Percentiles rank a stretch among this genome's conserved stretches.
These are phyloP conservation scores for Monochamus alternatus DNA, from an alignment of 2,888 invertebrate species.

Conservation along the genomic window DNA sequence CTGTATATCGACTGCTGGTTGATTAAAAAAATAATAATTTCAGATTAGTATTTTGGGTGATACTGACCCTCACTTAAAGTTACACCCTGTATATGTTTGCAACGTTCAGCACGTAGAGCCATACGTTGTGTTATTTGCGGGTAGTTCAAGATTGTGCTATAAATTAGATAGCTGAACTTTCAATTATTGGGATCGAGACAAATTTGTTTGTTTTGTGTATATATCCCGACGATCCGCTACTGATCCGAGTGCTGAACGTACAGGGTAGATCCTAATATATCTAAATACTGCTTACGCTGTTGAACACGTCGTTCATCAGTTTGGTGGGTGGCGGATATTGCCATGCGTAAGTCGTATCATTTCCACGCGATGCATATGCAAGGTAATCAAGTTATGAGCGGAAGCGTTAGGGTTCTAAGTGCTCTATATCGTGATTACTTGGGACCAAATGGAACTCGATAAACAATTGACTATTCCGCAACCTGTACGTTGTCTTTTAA, in stretches of 20 bases:
- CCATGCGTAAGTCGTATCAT: constrained; percentile 9
- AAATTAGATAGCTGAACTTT: too few relatives aligned
- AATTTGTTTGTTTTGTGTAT: too few relatives aligned
- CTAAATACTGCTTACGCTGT: constrained; percentile 6
- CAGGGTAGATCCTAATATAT: constrained; percentile 21
- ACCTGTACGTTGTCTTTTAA: background rate
- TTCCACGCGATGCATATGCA: constrained; percentile 3
- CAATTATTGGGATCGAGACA: too few relatives aligned
- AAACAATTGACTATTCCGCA: background rate
- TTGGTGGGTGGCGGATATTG: constrained; percentile 8
- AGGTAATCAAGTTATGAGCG: constrained; percentile 18
- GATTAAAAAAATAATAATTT: too few relatives aligned
- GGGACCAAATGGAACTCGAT: background rate
- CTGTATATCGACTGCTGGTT: too few relatives aligned
- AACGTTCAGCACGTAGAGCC: too few relatives aligned
- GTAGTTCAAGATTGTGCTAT: too few relatives aligned
- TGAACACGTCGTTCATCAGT: constrained; percentile 9
- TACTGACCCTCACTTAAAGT: too few relatives aligned
- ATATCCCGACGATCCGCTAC: too few relatives aligned
- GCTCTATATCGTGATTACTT: background rate
- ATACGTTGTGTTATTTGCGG: too few relatives aligned
- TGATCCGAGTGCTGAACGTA: constrained; percentile 4
- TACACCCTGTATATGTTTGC: too few relatives aligned
- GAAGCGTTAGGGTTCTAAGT: background rate
- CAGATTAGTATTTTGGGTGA: too few relatives aligned